Evolutionary conservation across 1,140 invertebrate species (phyloP).

Genomic region (Carposina sasakii): DNA sequence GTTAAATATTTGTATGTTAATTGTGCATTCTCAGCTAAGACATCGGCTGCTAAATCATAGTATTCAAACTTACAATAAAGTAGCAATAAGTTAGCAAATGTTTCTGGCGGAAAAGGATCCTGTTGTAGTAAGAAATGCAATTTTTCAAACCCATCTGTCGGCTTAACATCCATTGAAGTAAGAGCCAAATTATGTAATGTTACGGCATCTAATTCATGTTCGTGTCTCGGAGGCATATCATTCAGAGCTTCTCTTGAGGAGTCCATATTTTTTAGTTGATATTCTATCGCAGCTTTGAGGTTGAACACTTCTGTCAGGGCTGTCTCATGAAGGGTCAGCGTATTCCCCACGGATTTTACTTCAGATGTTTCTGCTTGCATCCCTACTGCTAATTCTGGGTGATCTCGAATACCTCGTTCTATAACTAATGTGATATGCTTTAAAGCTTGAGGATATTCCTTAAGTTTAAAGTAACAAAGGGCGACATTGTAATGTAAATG

Average conservation of each 20-base stretch:
- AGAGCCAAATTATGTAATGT: conserved; percentile 98
- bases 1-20: conserved; percentile 97
- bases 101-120: conserved; percentile 97
- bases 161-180: conserved; percentile 91
- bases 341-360: conserved; percentile 97
- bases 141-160: conserved; percentile 96
- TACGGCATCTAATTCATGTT: conserved; percentile 98
- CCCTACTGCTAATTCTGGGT: conserved; percentile 97
- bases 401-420: conserved; percentile 95
- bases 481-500: conserved; percentile 97
- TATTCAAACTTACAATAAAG: conserved; percentile 98
- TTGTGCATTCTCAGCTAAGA: conserved; percentile 97
- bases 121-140: conserved; percentile 97
- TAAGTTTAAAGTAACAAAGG: conserved; percentile 94
- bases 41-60: conserved; percentile 97
- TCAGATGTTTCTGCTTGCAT: conserved; percentile 98
- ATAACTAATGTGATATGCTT: conserved; percentile 97
- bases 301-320: conserved; percentile 99
- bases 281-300: conserved; percentile 98
- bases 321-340: conserved; percentile 95
- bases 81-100: conserved; percentile 96
- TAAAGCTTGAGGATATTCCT: conserved; percentile 93
- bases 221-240: conserved; percentile 97
- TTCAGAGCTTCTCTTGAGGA: conserved; percentile 94
- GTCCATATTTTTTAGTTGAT: conserved; percentile 95